Base-by-base conservation (phyloP, 2,797 vertebrate species). In the Rousettus madagascariensis region DNA sequence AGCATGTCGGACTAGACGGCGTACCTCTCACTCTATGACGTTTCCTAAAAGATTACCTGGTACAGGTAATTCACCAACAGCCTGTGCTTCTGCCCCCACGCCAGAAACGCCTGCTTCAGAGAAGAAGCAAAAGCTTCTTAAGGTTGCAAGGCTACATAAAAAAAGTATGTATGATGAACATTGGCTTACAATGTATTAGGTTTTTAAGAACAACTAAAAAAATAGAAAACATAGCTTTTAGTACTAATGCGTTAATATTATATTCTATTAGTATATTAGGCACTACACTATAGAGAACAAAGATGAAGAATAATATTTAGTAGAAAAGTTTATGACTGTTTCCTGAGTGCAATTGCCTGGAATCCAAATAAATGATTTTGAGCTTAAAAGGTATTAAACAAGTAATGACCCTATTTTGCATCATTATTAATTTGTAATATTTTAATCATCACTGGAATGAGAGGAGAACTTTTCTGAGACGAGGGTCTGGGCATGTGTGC, bases 1-100 rank as follows among this genome's bases (percentile, higher is more conserved):
- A 38, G 97, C 98, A 0, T 90, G 77, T 82, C 91, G 96, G 92
- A 97, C 95, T 10, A 97, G 96, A 72, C 89, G 43, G 49, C 96
- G 68, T 59, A 97, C 92, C 36, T 98, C 66, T 69, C 96, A 41
- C 68, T 85, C 95, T 33, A 59, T 93, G 91, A 51, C 96, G 2
- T 94, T 92, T 57, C 79, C 93, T 53, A 86, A 94, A 82, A 98
- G 46, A 65, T 8, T 94, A 77, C n/a, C 90, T 92, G 59, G 69
- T n/a, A 68, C 80, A 16, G 53, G 69, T 77, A 97, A 22, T 88
- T 97, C 86, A 75, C 59, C 86, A 65, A 46, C 91, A 74, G 86
- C 79, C 0, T 95, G 97, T 68, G 36, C 94, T 43, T 97, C 97
- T 86, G 95, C 95, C 63, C 65, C 95, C 6, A 61, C 74, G 20